phyloP scores from a whole-genome alignment of 1,140 invertebrate genomes.

The Latrodectus geometricus region DNA sequence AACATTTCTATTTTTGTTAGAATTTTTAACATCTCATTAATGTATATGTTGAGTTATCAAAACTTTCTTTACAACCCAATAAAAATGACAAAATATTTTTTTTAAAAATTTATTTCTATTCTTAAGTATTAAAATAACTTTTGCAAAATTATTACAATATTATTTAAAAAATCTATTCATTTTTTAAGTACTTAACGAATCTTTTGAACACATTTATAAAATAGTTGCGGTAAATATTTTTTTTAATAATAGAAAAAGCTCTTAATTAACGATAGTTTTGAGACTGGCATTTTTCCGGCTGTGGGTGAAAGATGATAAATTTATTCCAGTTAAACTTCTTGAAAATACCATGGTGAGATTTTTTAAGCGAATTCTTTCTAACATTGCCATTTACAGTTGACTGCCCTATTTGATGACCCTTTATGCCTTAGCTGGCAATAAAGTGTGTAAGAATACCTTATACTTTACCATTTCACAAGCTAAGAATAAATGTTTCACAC shows the following conservation, averaged over 20 bases:
- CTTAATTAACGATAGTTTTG: not conserved
- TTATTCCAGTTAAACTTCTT: not conserved
- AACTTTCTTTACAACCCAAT: too few relatives aligned
- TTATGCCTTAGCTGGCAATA: constrained; percentile 52
- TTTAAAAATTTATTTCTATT: too few relatives aligned
- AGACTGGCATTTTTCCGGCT: not conserved
- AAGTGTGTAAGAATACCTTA: constrained; percentile 49
- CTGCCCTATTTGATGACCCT: constrained; percentile 50
- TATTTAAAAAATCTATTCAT: too few relatives aligned
- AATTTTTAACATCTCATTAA: too few relatives aligned
- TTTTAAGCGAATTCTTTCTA: not conserved
- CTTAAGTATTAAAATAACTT: too few relatives aligned
- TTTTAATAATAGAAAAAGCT: not conserved
- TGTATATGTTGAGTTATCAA: too few relatives aligned
- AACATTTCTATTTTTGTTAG: too few relatives aligned
- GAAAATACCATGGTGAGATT: not conserved
- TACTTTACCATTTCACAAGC: constrained; percentile 56
- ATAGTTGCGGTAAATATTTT: too few relatives aligned
- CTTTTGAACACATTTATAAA: not conserved
- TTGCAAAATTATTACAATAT: too few relatives aligned
- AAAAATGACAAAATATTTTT: too few relatives aligned
- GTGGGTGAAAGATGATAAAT: not conserved
- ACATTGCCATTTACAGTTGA: constrained; percentile 40
- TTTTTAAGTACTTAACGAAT: too few relatives aligned
- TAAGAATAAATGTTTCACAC: constrained; percentile 57